Evolutionary conservation across 2,113 vertebrate genomes (phyloP).

Genomic region (Elephantulus edwardii): DNA sequence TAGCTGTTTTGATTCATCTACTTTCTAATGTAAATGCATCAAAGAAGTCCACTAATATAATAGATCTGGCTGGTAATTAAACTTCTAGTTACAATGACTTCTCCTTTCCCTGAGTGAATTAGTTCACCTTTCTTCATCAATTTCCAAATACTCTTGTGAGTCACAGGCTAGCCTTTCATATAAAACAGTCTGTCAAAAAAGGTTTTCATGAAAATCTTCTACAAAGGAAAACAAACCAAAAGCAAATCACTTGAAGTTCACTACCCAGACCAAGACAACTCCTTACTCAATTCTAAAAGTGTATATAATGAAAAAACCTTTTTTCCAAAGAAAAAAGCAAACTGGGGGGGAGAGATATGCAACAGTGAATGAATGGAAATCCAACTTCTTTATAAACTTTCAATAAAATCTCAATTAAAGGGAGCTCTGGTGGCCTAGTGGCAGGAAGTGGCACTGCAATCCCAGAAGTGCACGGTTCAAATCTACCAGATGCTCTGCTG

Average conservation of each 20-base stretch:
- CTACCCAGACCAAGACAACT: not conserved
- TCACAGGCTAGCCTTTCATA: slow-evolving; percentile 48
- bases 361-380: too few relatives aligned
- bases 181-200: not conserved
- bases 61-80: not conserved
- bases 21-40: slow-evolving; percentile 16
- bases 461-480: too few relatives aligned
- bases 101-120: slow-evolving; percentile 8
- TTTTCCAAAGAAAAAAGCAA: too few relatives aligned
- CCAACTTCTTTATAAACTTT: too few relatives aligned
- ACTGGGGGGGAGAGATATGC: too few relatives aligned
- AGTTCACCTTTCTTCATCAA: slow-evolving; percentile 42
- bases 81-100: not conserved
- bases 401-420: too few relatives aligned
- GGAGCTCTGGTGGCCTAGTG: too few relatives aligned
- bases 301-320: too few relatives aligned
- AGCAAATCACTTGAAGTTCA: slow-evolving; percentile 2
- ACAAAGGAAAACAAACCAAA: slow-evolving; percentile 12
- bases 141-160: slow-evolving; percentile 49
- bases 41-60: not conserved
- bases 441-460: too few relatives aligned
- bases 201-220: slow-evolving; percentile 46
- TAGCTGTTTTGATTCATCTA: too few relatives aligned
- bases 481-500: too few relatives aligned
- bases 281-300: not conserved